Evolutionary conservation across 2,797 vertebrate species (phyloP), one percentile per base, ranked within the genome.

Genomic region (Perodicticus potto): DNA sequence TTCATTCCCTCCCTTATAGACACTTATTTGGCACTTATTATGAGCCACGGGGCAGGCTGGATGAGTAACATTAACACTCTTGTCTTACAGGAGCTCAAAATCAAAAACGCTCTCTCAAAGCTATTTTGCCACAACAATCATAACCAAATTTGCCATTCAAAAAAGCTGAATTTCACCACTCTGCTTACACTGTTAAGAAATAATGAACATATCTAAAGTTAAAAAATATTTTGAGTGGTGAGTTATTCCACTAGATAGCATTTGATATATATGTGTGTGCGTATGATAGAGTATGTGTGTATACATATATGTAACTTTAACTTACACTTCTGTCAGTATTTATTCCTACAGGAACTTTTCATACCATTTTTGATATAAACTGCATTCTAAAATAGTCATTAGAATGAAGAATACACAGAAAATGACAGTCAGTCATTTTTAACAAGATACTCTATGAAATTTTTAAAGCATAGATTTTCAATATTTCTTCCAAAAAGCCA

Each of bases 341-440:
- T 86, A 91, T 61, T 93, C 10, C 27, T 86, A 40, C 2, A 94
- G 81, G 13, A 32, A 5, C 13, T 93, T 93, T 88, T 83, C 32
- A 84, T 91, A 91, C 32, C 80, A 45, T 22, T 1, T 74, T 82
- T 70, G 4, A 91, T 49, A 91, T 32, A 80, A 88, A 69, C 0
- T 78, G 11, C 22, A 93, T 94, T 96, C 32, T 89, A 83, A 97
- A 96, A 83, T 1, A 86, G 34, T 7, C 12, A 92, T 93, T 90
- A 73, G 92, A 90, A 16, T 53, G 49, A 53, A 53, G 49, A 53
- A 40, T 91, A 49, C 3, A 65, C 27, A 76, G 73, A 61, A 86
- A 22, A 65, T 74, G 17, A 81, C 17, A 37, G 17, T n/a, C 59
- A 89, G 67, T 49, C 3, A 94, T 77, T 92, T 94, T 80, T 65